Evolutionary conservation across 2,113 vertebrate genomes (phyloP), one percentile per base, ranked within the genome.

Genomic region (Procapra przewalskii): DNA sequence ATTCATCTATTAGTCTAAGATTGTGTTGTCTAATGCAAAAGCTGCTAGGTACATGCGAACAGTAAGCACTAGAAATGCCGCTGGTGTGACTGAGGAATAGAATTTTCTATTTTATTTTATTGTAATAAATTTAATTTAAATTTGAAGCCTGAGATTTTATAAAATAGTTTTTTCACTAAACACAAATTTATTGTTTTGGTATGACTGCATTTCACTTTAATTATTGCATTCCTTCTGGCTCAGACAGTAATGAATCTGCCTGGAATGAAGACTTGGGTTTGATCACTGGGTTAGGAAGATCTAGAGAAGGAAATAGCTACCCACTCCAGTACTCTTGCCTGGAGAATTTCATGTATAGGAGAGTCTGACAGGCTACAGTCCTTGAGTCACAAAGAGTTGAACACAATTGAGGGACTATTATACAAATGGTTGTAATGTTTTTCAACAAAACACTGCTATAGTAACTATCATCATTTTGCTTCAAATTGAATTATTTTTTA

Each of bases 11-110:
- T 83, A 27, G 43, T 83, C 62, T 62, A 94, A 71, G 67, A 12
- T 13, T 27, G 8, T 43, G 4, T 4, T 91, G 7, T 88, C 21
- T 52, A 54, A 29, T 21, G 10, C 5, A 23, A 29, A n/a, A 52
- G 12, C 5, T 45, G 45, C 3, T 16, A 29, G 45, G 1, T 2
- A 13, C 5, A 16, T n/a, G 14, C 0, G 8, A 33, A 60, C n/a
- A 36, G 6, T 21, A 31, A 54, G 25, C 16, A 60, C 33, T 71
- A 82, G 43, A 60, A 75, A 82, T 82, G 33, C 23, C 14, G 7
- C 29, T 50, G 33, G 5, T 59, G 21, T 4, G 5, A 12, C 10
- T 52, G 14, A 52, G 2, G 1, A 87, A 52, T 16, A 8, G 4
- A 43, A 59, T 81, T 71, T 77, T 81, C 11, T 50, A 23, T 52